A percentile compares a stretch with the other conserved stretches of the same genome.
Evolutionary conservation across 2,113 vertebrate genomes (phyloP).

Genomic region (Eolophus roseicapilla): DNA sequence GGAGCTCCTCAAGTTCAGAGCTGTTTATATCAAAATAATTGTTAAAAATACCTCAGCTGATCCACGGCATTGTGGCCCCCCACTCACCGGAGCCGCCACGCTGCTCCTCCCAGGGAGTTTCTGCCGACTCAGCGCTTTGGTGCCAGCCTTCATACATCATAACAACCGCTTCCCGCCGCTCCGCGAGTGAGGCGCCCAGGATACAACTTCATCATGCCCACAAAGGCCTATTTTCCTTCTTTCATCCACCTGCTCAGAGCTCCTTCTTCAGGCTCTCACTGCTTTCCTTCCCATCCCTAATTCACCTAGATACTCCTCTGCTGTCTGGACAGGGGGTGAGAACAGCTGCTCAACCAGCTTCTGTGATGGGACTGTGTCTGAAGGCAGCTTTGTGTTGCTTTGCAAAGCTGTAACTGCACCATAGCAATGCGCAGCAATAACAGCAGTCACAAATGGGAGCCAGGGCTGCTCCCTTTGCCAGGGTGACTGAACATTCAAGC

Average conservation of each 20-base stretch:
- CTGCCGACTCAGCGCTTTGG: constrained; percentile 15
- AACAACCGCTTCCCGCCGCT: background rate
- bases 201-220: background rate
- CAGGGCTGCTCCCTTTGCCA: background rate
- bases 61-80: constrained; percentile 8
- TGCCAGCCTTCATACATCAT: background rate
- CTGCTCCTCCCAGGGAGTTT: constrained; percentile 21
- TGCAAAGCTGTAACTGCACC: background rate
- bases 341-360: background rate
- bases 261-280: background rate
- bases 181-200: accelerated
- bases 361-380: background rate
- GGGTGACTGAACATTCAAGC: background rate
- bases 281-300: background rate
- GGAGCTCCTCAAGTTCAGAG: constrained; percentile 69
- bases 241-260: background rate
- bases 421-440: background rate
- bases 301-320: background rate
- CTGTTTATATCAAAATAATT: constrained; percentile 76
- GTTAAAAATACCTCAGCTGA: constrained; percentile 69
- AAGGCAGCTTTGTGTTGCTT: background rate
- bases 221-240: background rate
- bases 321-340: background rate
- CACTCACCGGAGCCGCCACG: constrained; percentile 12
- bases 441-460: background rate